These are phyloP conservation scores for Tetrao urogallus DNA, from an alignment of 2,113 vertebrate genomes.

Conservation along the genomic window DNA sequence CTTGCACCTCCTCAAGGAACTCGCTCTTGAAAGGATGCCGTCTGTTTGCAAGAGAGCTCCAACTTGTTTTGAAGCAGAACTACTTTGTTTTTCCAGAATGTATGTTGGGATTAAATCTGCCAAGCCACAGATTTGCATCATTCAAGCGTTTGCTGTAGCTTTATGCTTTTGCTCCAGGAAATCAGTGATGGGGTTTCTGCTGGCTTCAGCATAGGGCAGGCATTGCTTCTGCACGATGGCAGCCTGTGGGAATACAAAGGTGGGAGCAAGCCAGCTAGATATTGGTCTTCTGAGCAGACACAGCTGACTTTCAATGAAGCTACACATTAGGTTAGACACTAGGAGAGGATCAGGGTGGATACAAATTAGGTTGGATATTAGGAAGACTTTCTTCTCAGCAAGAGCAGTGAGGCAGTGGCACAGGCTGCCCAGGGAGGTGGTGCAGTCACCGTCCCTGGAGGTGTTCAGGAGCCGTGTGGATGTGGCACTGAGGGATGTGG, in stretches of 20 bases:
- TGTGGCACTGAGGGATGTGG: no score
- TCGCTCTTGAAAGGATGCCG: background rate
- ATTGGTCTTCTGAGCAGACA: background rate
- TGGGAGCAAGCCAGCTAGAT: background rate
- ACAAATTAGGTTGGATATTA: no score
- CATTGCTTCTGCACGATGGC: background rate
- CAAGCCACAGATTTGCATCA: background rate
- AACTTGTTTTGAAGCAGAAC: constrained; percentile 19
- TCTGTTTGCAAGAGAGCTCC: background rate
- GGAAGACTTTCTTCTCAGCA: no score
- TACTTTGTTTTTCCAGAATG: background rate
- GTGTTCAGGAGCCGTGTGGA: no score
- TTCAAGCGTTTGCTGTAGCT: background rate
- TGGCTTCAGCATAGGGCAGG: background rate
- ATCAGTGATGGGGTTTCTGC: background rate
- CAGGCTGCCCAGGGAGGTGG: no score
- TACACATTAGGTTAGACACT: background rate
- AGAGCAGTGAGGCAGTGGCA: no score
- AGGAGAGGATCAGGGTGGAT: no score
- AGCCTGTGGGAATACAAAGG: background rate
- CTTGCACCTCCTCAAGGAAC: background rate
- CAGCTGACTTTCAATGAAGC: background rate
- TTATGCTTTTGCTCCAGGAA: background rate
- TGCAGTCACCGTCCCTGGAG: no score
- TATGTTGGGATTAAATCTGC: background rate